Conservation (phyloP, 2,888 invertebrate genomes). For the Epinotia ramella region DNA sequence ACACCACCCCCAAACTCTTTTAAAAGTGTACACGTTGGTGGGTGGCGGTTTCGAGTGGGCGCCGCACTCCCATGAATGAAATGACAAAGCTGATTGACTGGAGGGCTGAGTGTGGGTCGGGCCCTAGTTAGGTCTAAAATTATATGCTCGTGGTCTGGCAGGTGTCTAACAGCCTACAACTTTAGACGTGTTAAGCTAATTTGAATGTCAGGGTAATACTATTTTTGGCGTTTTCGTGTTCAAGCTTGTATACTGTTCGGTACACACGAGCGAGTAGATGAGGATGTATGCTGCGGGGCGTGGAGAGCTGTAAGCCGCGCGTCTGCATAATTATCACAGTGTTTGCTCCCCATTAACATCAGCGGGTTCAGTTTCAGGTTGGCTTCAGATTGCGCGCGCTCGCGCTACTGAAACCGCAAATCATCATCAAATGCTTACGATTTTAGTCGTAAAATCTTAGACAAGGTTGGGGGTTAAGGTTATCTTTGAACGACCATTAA, state of each 20-base stretch:
- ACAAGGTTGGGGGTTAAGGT: neutral
- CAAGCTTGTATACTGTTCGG: neutral
- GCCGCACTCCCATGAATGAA: conserved; percentile 43
- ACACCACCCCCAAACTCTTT: conserved; percentile 34
- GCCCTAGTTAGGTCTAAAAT: conserved; percentile 35
- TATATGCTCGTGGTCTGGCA: conserved; percentile 23
- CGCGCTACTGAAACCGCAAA: neutral
- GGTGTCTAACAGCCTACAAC: conserved; percentile 18
- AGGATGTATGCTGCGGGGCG: neutral
- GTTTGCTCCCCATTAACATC: conserved; percentile 65
- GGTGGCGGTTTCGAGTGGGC: conserved; percentile 36
- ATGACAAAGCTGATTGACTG: conserved; percentile 38
- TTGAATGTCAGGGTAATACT: neutral
- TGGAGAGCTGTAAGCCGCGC: conserved; percentile 51
- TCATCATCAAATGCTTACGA: neutral
- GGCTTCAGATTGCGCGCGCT: conserved; percentile 47
- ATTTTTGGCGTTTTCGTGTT: neutral
- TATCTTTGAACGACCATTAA: neutral
- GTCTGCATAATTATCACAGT: conserved; percentile 67
- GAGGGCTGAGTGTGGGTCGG: conserved; percentile 28
- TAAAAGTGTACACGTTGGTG: conserved; percentile 33
- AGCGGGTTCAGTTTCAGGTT: conserved; percentile 54
- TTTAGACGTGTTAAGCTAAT: conserved; percentile 19
- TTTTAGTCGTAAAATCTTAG: neutral
- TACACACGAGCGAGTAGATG: neutral